phyloP scores from a whole-genome alignment of 2,113 vertebrate genomes.

The Otis tarda region DNA sequence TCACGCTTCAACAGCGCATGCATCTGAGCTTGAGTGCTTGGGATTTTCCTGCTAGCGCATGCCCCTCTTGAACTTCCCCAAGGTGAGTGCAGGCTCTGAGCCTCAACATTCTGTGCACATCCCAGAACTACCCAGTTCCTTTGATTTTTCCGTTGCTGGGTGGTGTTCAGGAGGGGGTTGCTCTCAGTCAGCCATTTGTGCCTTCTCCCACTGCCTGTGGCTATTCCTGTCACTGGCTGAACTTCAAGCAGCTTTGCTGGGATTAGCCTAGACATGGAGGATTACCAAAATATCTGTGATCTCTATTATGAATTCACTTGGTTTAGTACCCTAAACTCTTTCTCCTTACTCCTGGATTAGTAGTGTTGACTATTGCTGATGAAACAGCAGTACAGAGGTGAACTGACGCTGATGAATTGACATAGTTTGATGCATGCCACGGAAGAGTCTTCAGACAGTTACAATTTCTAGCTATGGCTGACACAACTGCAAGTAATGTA shows the following conservation, averaged over 20 bases:
- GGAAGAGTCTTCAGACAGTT: not conserved
- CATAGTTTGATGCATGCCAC: fast-evolving
- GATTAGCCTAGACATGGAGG: not conserved
- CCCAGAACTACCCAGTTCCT: not conserved
- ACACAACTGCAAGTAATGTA: not conserved
- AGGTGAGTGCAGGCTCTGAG: not conserved
- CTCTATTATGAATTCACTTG: not conserved
- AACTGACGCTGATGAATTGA: fast-evolving
- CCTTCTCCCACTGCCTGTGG: not conserved
- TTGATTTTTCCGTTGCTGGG: not conserved
- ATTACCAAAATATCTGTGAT: not conserved
- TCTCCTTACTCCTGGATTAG: not conserved
- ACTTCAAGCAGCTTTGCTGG: not conserved
- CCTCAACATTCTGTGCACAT: not conserved
- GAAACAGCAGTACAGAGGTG: not conserved
- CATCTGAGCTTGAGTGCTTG: not conserved
- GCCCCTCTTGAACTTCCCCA: not conserved
- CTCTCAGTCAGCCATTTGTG: not conserved
- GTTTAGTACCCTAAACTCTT: not conserved
- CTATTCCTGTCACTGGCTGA: not conserved
- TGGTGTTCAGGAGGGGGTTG: not conserved
- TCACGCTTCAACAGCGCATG: fast-evolving
- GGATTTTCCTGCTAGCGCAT: not conserved
- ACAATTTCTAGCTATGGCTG: not conserved
- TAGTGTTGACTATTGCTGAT: not conserved